Conservation (phyloP, 2,888 invertebrate species). For the Parnassius orleans region DNA sequence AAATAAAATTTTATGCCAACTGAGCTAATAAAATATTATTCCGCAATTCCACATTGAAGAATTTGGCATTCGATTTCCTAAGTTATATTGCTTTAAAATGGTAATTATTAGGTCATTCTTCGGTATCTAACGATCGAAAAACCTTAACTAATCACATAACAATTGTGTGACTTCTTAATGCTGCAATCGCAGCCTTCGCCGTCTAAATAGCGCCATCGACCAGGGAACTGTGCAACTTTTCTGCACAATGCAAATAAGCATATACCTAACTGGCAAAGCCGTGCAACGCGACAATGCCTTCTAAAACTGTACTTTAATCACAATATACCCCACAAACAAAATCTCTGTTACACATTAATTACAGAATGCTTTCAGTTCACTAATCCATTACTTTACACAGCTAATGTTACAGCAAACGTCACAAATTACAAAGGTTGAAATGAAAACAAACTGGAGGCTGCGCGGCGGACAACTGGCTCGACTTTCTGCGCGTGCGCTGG, state of each 20-base stretch:
- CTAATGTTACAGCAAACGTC: conserved; percentile 22
- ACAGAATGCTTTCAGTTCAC: conserved; percentile 33
- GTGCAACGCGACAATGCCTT: conserved; percentile 49
- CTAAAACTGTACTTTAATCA: conserved; percentile 23
- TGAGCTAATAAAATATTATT: conserved; percentile 18
- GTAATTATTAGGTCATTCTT: too few species aligned
- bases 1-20: conserved; percentile 14
- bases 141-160: not conserved
- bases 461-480: conserved; percentile 74
- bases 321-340: conserved; percentile 25
- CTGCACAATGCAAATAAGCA: conserved; percentile 55
- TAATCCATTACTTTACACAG: conserved; percentile 1
- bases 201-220: conserved; percentile 41
- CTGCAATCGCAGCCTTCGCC: conserved; percentile 37
- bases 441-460: conserved; percentile 79
- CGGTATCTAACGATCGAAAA: too few species aligned
- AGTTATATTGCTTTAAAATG: not conserved
- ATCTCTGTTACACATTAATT: conserved; percentile 12
- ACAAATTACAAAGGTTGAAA: conserved; percentile 49
- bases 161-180: conserved; percentile 19
- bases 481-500: conserved; percentile 72
- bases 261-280: conserved; percentile 47
- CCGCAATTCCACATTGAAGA: conserved; percentile 21
- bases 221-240: conserved; percentile 55
- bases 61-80: conserved; percentile 16